Percentiles rank a stretch among this genome's conserved stretches.
These are phyloP conservation scores for Clinocottus analis DNA, from an alignment of 2,113 vertebrate genomes.

Conservation along the genomic window DNA sequence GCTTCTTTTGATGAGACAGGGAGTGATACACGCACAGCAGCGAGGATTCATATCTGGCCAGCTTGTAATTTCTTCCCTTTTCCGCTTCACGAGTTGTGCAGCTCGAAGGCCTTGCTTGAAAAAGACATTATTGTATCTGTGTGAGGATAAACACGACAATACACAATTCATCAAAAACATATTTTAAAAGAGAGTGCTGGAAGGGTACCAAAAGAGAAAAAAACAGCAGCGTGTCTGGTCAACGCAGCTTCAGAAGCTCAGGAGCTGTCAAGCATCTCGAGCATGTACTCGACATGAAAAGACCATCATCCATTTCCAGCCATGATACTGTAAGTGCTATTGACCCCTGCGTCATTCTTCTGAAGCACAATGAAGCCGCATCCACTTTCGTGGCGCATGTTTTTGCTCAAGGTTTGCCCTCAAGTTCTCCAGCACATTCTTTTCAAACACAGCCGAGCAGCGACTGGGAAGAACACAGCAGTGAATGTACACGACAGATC, in stretches of 20 bases:
- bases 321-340: conserved; percentile 20
- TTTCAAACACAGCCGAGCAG: conserved; percentile 9
- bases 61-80: conserved; percentile 22
- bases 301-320: conserved; percentile 40
- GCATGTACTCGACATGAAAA: conserved; percentile 21
- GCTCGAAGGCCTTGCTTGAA: conserved; percentile 2
- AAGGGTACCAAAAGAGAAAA: neutral
- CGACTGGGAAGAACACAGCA: conserved; percentile 22
- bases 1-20: conserved; percentile 30
- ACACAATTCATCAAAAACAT: neutral
- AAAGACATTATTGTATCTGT: neutral
- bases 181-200: neutral
- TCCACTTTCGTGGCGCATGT: conserved; percentile 3
- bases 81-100: conserved; percentile 30
- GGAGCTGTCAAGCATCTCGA: neutral
- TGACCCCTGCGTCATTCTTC: conserved; percentile 48
- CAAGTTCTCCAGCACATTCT: conserved; percentile 47
- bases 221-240: neutral
- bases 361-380: conserved; percentile 20
- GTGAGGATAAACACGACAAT: neutral
- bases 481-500: conserved; percentile 11
- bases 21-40: conserved; percentile 19
- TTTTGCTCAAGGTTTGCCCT: conserved; percentile 50
- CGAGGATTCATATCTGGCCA: conserved; percentile 1
- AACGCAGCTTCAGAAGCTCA: neutral